phyloP scores from a whole-genome alignment of 2,113 vertebrate genomes.

The Gallinago media region DNA sequence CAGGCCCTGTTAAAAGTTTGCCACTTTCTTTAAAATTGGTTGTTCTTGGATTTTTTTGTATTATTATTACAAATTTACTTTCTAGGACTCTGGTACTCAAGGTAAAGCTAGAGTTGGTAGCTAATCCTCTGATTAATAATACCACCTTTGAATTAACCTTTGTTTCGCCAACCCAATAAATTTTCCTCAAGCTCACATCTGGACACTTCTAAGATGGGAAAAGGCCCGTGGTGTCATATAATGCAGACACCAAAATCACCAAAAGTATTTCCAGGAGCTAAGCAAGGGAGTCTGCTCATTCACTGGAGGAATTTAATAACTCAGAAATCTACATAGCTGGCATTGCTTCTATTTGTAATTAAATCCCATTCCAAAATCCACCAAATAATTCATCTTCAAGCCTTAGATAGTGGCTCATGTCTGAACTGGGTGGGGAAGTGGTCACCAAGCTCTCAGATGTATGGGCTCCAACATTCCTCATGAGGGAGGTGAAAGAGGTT shows the following conservation, averaged over 20 bases:
- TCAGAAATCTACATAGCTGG: background rate
- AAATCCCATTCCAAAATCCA: background rate
- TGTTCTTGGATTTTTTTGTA: background rate
- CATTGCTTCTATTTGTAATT: background rate
- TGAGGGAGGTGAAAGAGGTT: background rate
- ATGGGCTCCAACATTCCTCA: background rate
- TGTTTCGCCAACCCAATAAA: background rate
- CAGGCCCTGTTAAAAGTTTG: background rate
- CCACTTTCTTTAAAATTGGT: background rate
- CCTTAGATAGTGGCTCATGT: background rate
- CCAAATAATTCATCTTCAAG: background rate
- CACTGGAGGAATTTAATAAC: background rate
- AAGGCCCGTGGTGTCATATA: background rate
- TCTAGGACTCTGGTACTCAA: background rate
- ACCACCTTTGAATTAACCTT: background rate
- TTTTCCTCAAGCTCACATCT: background rate
- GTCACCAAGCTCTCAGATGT: background rate
- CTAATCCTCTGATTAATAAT: constrained; percentile 9
- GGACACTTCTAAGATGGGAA: background rate
- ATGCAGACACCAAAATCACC: background rate
- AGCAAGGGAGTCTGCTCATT: background rate
- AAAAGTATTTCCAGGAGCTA: background rate
- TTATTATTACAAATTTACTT: background rate
- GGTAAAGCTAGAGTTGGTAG: background rate
- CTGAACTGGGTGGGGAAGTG: background rate